phyloP scores from a whole-genome alignment of 2,797 vertebrate genomes.

The Aeoliscus strigatus region DNA sequence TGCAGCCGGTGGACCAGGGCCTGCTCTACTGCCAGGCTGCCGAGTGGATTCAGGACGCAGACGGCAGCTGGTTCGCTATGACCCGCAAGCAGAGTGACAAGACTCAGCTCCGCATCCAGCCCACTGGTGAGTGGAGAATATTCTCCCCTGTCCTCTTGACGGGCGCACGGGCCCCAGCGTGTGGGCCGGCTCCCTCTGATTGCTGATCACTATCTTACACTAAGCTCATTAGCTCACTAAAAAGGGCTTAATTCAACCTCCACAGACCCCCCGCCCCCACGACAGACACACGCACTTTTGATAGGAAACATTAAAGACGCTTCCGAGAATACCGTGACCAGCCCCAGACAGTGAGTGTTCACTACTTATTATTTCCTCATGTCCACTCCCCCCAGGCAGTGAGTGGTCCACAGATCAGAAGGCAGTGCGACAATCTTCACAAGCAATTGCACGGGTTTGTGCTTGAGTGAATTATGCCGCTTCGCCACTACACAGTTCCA shows the following conservation, averaged over 20 bases:
- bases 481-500: no score
- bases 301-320: conserved; percentile 55
- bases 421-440: conserved; percentile 3
- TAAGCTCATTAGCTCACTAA: conserved; percentile 72
- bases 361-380: conserved; percentile 25
- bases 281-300: conserved; percentile 51
- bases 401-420: conserved; percentile 32
- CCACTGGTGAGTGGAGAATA: conserved; percentile 78
- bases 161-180: conserved; percentile 27
- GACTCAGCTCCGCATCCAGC: conserved; percentile 85
- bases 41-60: conserved; percentile 94
- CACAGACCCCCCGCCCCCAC: conserved; percentile 55
- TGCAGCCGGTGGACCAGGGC: conserved; percentile 91
- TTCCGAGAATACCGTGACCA: conserved; percentile 40
- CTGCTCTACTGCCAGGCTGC: conserved; percentile 92
- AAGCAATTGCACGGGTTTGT: conserved; percentile 13
- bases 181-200: conserved; percentile 52
- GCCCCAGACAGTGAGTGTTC: conserved; percentile 31
- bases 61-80: conserved; percentile 90
- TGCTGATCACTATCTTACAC: conserved; percentile 66
- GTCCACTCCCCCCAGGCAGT: conserved; percentile 32
- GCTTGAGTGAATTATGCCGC: conserved; percentile 2
- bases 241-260: conserved; percentile 66
- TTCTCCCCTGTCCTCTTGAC: conserved; percentile 37
- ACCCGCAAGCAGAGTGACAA: conserved; percentile 91